Base-by-base conservation (phyloP, 2,888 invertebrate species). In the Neoascia interrupta region DNA sequence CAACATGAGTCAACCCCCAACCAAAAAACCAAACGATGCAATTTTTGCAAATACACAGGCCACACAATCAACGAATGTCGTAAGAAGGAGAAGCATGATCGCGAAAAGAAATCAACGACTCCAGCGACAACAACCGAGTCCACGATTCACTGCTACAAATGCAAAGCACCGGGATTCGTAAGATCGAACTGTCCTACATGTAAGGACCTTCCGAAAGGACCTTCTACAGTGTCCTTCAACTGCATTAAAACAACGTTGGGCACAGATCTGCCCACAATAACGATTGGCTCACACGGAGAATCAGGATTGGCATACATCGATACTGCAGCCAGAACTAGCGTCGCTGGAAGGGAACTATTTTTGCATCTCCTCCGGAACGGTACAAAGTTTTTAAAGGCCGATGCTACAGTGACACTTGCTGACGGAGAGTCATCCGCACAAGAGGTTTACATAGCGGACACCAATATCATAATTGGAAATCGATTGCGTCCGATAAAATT, bases 271-370 rank as follows among this genome's bases (percentile, higher is more conserved):
- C 66, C 60, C 4, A 63, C 70, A 5, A 54, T 73, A 10, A 31
- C 58, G 0, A 64, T 58, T 2, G 19, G 18, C n/a, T 13, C 39
- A 3, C 60, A 66, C 47, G 60, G 60, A 4, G 58, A 66, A 15
- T 16, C 6, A 5, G 74, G 60, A 8, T 21, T 74, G 11, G 73
- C 66, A 0, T 66, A 66, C 18, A 11, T 74, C 1, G 66, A 75
- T n/a, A 68, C 74, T 1, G 68, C 61, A 15, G 56, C 66, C 2
- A 11, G 54, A 11, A 68, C 47, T 8, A 68, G 56, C 10, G 53
- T 70, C 3, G 70, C 70, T 10, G 70, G 61, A n/a, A 11, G 53
- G 21, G 19, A 36, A 18, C 15, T 61, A 10, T 61, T 61, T 15
- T 0, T 43, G 1, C 53, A 61, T 21, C 28, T 54, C 3, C 10